Evolutionary conservation across 1,140 invertebrate species (phyloP).

Genomic region (Ditylenchus dipsaci): DNA sequence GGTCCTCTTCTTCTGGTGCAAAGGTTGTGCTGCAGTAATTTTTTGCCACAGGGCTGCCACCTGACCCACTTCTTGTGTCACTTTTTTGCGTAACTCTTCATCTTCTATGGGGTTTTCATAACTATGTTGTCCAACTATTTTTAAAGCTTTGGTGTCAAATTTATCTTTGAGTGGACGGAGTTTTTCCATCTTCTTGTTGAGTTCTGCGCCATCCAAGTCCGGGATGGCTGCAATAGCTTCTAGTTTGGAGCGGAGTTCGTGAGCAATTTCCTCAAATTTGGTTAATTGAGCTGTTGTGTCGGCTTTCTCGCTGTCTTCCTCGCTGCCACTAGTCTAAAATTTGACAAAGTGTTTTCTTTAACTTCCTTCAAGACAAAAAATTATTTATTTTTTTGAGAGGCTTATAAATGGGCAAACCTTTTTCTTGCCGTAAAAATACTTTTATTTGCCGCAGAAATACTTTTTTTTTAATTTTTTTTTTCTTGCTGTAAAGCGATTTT

Average conservation of each 20-base stretch:
- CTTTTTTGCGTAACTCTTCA: not conserved
- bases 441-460: no score
- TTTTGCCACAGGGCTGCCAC: not conserved
- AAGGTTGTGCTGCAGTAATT: not conserved
- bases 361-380: no score
- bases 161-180: not conserved
- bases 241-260: not conserved
- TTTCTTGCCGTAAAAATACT: no score
- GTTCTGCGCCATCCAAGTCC: not conserved
- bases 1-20: not conserved
- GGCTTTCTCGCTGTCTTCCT: not conserved
- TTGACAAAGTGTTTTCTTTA: no score
- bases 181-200: not conserved
- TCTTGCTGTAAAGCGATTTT: no score
- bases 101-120: not conserved
- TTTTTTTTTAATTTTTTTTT: no score
- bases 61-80: not conserved
- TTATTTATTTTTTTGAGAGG: no score
- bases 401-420: no score
- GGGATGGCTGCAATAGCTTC: not conserved
- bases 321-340: slow-evolving; percentile 17
- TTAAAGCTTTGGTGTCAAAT: not conserved
- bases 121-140: not conserved
- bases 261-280: not conserved
- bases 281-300: not conserved